phyloP scores from a whole-genome alignment of 1,140 invertebrate genomes.

The Aphelenchoides besseyi region DNA sequence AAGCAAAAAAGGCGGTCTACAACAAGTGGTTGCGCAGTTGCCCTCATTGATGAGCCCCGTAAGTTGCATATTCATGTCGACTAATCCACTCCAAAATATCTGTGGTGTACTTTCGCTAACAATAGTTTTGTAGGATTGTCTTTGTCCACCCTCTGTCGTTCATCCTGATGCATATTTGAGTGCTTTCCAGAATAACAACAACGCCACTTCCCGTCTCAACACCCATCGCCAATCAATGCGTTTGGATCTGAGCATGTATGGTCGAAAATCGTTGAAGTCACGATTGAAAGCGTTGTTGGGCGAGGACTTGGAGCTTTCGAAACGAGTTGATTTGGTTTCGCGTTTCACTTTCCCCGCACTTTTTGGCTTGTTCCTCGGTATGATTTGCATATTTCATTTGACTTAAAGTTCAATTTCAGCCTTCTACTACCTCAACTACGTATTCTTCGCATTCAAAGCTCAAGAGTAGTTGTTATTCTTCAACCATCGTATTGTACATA shows the following conservation, averaged over 20 bases:
- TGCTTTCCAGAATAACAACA: slow-evolving; percentile 26
- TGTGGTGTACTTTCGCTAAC: neutral
- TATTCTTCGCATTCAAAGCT: slow-evolving; percentile 19
- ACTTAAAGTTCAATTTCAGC: slow-evolving; percentile 32
- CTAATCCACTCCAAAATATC: neutral
- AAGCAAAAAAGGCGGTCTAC: slow-evolving; percentile 39
- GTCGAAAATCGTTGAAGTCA: slow-evolving; percentile 28
- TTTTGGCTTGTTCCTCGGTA: slow-evolving; percentile 39
- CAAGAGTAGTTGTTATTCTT: too few species aligned
- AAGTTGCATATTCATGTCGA: slow-evolving; percentile 22
- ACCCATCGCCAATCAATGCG: slow-evolving; percentile 32
- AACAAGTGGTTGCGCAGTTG: slow-evolving; percentile 29
- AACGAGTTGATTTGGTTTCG: slow-evolving; percentile 55
- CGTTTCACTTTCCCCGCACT: slow-evolving; percentile 48
- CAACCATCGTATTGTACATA: too few species aligned
- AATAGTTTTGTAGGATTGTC: slow-evolving; percentile 40
- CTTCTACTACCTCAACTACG: slow-evolving; percentile 42
- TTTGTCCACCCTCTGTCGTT: slow-evolving; percentile 46
- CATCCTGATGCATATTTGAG: slow-evolving; percentile 28
- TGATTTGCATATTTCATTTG: neutral
- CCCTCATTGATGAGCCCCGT: slow-evolving; percentile 10
- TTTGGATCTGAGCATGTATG: slow-evolving; percentile 24
- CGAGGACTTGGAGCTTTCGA: slow-evolving; percentile 47
- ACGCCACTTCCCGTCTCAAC: slow-evolving; percentile 16
- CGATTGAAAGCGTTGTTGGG: slow-evolving; percentile 38